Evolutionary conservation across 2,888 invertebrate species (phyloP), one percentile per base, ranked within the genome.

Genomic region (Dasysyrphus albostriatus): DNA sequence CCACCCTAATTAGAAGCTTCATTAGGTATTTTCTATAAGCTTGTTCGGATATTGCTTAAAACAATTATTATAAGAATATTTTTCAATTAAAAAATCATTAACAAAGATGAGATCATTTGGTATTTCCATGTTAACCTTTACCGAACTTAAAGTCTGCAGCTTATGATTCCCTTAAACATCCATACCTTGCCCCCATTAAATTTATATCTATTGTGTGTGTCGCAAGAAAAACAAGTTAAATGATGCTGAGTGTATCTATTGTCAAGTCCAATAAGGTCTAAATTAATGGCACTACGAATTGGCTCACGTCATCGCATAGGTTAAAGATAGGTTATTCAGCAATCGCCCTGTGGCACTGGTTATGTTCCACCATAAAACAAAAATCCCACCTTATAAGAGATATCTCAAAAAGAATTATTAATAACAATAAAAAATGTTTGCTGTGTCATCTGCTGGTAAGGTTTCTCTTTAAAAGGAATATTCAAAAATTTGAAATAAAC

Each of bases 391-490:
- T 24, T n/a, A 59, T 19, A 19, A 24, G 16, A 10, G n/a, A 44
- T 75, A 54, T 54, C 29, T n/a, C 10, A 56, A 63, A 29, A 12
- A 19, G 3, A 61, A 39, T 24, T 14, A 54, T 5, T 4, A 10
- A 19, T 16, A 59, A 16, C 37, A 24, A n/a, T 29, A 16, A 59
- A 44, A 47, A 42, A 49, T 49, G 59, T 24, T 67, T 63, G 81
- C 75, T 61, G 16, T 76, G 61, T 54, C 81, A 82, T 82, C 65
- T 72, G 77, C 65, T 72, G 77, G 37, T 49, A 69, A 44, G 7
- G 16, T 58, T 39, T 37, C 4, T 59, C 16, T 37, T 51, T 0
- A 24, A 72, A 54, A 82, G 6, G 42, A 65, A 75, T n/a, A n/a
- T 75, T 24, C 67, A 79, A 74, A 74, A 69, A 44, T 76, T 19